phyloP scores from a whole-genome alignment of 1,140 invertebrate genomes.

The Atta cephalotes region DNA sequence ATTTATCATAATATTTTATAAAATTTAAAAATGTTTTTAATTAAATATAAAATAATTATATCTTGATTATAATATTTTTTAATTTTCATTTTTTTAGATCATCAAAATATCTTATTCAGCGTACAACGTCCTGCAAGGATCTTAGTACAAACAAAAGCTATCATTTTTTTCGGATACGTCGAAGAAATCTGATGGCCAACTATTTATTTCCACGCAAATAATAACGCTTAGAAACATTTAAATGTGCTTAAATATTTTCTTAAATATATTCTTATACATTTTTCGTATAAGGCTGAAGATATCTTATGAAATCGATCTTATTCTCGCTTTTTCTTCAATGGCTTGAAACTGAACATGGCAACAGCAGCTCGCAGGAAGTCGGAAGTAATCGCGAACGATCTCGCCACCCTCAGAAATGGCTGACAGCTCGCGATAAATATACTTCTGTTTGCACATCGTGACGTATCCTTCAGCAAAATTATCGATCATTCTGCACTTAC shows the following conservation, averaged over 20 bases:
- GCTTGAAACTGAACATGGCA: constrained; percentile 86
- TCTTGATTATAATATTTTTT: background rate
- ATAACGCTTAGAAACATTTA: background rate
- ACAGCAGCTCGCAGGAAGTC: constrained; percentile 89
- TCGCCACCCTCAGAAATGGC: constrained; percentile 85
- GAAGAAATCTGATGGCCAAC: constrained; percentile 3
- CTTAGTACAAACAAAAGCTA: background rate
- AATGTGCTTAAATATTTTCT: background rate
- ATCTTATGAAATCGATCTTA: background rate
- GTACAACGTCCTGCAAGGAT: background rate
- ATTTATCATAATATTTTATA: background rate
- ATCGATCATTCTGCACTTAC: constrained; percentile 80
- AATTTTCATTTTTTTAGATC: constrained; percentile 1
- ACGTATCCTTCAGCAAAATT: constrained; percentile 85
- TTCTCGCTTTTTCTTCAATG: background rate
- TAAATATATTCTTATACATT: constrained; percentile 9
- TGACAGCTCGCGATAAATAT: constrained; percentile 87
- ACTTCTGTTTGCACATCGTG: constrained; percentile 89
- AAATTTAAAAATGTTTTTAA: background rate
- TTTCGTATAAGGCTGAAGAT: background rate
- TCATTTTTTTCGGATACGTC: background rate
- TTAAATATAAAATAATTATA: background rate
- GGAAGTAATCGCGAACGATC: constrained; percentile 85
- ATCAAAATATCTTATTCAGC: constrained; percentile 25
- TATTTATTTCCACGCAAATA: background rate